A percentile compares a stretch with the other conserved stretches of the same genome.
phyloP scores from a whole-genome alignment of 2,797 vertebrate genomes.

The Cryptoblepharus egeriae region DNA sequence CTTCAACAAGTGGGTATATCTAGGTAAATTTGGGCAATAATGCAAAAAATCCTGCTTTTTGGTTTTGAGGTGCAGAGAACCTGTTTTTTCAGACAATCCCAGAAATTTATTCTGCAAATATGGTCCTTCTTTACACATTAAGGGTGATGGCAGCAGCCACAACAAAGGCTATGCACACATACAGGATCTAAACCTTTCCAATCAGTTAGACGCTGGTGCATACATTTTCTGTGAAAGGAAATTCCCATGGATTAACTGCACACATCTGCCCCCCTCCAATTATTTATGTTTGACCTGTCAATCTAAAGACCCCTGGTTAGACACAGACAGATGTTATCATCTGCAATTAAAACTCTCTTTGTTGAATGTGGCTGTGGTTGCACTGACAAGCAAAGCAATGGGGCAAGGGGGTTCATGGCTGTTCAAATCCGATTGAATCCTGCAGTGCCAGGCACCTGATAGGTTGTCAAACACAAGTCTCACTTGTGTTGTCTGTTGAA shows the following conservation, averaged over 20 bases:
- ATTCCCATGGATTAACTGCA: conserved; percentile 31
- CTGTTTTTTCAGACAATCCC: conserved; percentile 19
- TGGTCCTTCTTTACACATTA: neutral
- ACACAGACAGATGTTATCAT: conserved; percentile 26
- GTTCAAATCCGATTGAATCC: conserved; percentile 19
- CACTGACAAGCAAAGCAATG: conserved; percentile 27
- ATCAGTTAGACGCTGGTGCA: conserved; percentile 12
- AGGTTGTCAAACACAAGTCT: neutral
- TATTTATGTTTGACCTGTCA: conserved; percentile 32
- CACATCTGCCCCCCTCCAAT: conserved; percentile 20
- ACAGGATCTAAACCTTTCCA: conserved; percentile 23
- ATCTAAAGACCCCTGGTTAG: neutral
- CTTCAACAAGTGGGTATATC: too few relatives aligned
- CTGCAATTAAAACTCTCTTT: conserved; percentile 58
- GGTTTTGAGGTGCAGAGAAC: neutral
- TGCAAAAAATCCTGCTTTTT: too few relatives aligned
- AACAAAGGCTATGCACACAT: conserved; percentile 29
- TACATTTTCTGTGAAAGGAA: conserved; percentile 21
- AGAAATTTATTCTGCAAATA: neutral
- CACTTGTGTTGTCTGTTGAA: neutral
- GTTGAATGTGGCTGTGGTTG: conserved; percentile 48
- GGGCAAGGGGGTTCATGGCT: conserved; percentile 43
- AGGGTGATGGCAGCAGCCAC: neutral
- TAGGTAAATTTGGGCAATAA: too few relatives aligned
- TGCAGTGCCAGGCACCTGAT: neutral